Evolutionary conservation across 1,140 invertebrate genomes (phyloP).

Genomic region (Hycleus phaleratus): DNA sequence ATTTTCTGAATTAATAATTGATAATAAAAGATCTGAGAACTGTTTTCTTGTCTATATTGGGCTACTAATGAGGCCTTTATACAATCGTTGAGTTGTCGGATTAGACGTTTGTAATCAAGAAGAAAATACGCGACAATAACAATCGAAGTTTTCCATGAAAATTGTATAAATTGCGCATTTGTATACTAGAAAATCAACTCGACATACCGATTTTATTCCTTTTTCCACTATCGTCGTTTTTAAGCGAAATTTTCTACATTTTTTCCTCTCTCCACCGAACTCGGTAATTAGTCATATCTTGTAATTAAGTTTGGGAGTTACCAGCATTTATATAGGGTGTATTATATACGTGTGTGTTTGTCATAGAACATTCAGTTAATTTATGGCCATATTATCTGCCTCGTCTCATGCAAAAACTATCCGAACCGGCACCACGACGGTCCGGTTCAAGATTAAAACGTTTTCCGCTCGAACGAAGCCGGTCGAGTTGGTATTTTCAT

Average conservation of each 20-base stretch:
- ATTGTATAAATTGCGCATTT: no score
- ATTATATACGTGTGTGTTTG: slow-evolving; percentile 7
- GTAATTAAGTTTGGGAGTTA: slow-evolving; percentile 7
- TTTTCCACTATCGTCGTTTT: neutral
- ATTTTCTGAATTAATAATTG: no score
- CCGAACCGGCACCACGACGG: neutral
- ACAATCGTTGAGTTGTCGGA: no score
- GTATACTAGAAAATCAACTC: no score
- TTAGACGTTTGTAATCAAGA: no score
- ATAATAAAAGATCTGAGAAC: no score
- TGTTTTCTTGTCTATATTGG: no score
- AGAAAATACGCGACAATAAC: no score
- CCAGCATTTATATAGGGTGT: no score
- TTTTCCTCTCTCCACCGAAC: neutral
- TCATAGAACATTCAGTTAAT: slow-evolving; percentile 11
- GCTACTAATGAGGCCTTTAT: no score
- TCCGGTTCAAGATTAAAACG: slow-evolving; percentile 12
- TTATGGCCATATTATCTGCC: slow-evolving; percentile 14
- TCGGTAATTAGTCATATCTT: slow-evolving; percentile 17
- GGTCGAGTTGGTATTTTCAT: neutral
- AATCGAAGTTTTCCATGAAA: no score
- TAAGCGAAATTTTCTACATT: neutral
- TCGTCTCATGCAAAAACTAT: slow-evolving; percentile 14
- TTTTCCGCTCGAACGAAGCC: slow-evolving; percentile 12
- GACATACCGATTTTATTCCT: neutral